phyloP scores from a whole-genome alignment of 2,113 vertebrate species.

The Zingel zingel region DNA sequence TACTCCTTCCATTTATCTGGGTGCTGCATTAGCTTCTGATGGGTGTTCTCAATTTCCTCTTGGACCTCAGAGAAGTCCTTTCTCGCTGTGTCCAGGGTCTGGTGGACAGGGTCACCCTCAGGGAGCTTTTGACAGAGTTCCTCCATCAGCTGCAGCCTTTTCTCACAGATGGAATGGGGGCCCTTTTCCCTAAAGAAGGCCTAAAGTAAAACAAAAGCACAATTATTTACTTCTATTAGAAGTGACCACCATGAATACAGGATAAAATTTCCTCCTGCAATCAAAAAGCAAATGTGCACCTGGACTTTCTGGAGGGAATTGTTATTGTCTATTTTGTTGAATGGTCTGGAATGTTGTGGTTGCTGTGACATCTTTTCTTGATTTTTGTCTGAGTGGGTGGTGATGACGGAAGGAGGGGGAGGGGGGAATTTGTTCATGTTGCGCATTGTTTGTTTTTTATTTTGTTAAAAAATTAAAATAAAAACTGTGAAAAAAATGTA shows the following conservation, averaged over 20 bases:
- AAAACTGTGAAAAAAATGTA: background rate
- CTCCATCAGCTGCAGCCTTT: constrained; percentile 91
- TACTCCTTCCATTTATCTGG: constrained; percentile 95
- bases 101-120: constrained; percentile 86
- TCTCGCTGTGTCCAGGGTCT: constrained; percentile 81
- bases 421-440: too few species aligned
- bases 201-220: constrained; percentile 70
- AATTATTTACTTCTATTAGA: background rate
- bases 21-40: constrained; percentile 86
- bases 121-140: constrained; percentile 94
- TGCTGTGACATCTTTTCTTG: too few species aligned
- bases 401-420: too few species aligned
- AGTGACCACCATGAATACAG: background rate
- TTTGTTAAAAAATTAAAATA: background rate
- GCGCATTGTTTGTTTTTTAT: too few species aligned
- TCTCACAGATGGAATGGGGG: constrained; percentile 90
- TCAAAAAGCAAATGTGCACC: background rate
- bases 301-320: too few species aligned
- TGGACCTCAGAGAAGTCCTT: constrained; percentile 85
- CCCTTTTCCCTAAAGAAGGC: constrained; percentile 94
- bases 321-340: too few species aligned
- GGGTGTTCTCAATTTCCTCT: constrained; percentile 87
- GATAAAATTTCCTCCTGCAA: background rate
- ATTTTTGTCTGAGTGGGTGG: too few species aligned
- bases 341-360: too few species aligned